Base-by-base conservation (phyloP, 2,888 invertebrate species). In the Iselma pallidipennis region DNA sequence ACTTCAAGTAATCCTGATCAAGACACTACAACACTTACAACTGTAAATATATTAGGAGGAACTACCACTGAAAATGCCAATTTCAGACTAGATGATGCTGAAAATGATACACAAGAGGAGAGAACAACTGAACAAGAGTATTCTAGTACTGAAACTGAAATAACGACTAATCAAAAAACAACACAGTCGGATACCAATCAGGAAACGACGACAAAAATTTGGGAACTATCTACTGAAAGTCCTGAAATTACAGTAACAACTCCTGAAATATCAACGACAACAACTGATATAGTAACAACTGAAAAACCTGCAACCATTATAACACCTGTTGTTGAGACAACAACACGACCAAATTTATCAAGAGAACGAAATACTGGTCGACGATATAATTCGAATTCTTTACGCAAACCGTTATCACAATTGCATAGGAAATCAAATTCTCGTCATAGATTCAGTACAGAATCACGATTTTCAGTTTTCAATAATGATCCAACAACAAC, bases 361-460 rank as follows among this genome's bases (percentile, higher is more conserved):
- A 37, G 16, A 7, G 4, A 10, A 45, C 12, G 9, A 12, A 21
- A 42, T 19, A 7, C 9, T 9, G 19, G 16, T 37, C 37, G 45
- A 3, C 14, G 33, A n/a, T 33, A 33, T 14, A 33, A 14, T 14
- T 33, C 33, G 9, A 10, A 45, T 21, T 10, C 12, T 45, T 1
- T 10, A 16, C 10, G 45, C 4, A 45, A 21, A 10, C 45, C 45
- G 2, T n/a, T 45, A 62, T 54, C 21, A 55, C 58, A 7, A 63
- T 66, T 14, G 14, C 45, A 56, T 25, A 56, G 61, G 14, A 66
- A 59, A 54, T 53, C 64, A 16, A 57, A 59, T 19, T 57, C 69
- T 26, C 68, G 73, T 49, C 76, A 77, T 56, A 66, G 77, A 59
- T 76, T 77, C 55, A 72, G 72, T 59, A 70, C 74, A 0, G 70